These are phyloP conservation scores for Florisuga fusca DNA, from an alignment of 2,797 vertebrate species.

Conservation along the genomic window DNA sequence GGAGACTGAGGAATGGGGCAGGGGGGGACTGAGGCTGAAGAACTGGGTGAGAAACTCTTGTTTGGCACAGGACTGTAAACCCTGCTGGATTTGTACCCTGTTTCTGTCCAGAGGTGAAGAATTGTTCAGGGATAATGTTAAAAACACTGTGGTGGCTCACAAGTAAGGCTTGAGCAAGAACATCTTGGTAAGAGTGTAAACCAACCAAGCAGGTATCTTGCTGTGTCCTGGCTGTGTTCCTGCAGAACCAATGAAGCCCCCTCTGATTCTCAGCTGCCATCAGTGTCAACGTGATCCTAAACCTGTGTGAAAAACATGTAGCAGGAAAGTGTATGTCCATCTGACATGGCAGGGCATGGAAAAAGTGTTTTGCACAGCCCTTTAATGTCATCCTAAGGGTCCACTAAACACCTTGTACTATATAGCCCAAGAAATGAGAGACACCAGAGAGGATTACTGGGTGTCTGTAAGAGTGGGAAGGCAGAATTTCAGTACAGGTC, in stretches of 20 bases:
- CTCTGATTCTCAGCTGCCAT: neutral
- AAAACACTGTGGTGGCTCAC: accelerated
- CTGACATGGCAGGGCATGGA: neutral
- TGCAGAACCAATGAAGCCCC: neutral
- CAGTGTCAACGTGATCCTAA: neutral
- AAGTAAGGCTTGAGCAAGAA: neutral
- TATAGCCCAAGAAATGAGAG: neutral
- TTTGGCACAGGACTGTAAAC: neutral
- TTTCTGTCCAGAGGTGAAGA: neutral
- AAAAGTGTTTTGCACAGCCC: neutral
- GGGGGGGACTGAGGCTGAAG: neutral
- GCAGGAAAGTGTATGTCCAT: neutral
- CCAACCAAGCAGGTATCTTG: neutral
- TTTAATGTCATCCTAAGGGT: neutral
- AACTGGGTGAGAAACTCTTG: neutral
- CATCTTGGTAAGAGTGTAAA: neutral
- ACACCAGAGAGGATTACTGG: neutral
- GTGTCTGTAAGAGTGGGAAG: neutral
- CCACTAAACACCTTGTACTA: neutral
- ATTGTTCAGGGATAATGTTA: neutral
- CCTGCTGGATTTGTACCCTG: neutral
- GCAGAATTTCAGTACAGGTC: neutral
- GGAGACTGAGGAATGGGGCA: neutral
- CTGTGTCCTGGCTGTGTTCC: neutral
- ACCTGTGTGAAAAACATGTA: neutral